phyloP scores from a whole-genome alignment of 1,140 invertebrate genomes.

The Drosophila carrolli region DNA sequence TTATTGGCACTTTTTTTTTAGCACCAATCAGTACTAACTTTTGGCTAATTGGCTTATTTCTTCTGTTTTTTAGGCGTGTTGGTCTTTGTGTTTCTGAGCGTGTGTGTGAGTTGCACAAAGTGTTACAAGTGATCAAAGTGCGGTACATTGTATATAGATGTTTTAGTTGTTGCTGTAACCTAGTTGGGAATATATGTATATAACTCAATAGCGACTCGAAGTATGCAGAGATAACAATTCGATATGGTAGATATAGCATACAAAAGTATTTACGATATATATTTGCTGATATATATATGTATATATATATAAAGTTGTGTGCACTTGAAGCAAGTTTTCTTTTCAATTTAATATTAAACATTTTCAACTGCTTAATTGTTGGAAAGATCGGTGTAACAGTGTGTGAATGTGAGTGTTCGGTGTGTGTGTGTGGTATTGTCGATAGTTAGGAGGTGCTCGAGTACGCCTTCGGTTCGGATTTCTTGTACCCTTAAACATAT shows the following conservation, averaged over 20 bases:
- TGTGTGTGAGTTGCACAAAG: constrained; percentile 66
- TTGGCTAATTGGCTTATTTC: constrained; percentile 14
- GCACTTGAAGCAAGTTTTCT: constrained; percentile 67
- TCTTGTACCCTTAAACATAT: constrained; percentile 60
- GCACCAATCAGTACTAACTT: background rate
- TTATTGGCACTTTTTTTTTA: background rate
- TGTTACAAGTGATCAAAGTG: constrained; percentile 71
- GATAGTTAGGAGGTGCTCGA: constrained; percentile 67
- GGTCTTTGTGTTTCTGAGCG: constrained; percentile 40
- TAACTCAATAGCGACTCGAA: constrained; percentile 58
- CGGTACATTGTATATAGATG: constrained; percentile 56
- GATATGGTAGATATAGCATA: constrained; percentile 55
- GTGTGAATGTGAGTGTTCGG: constrained; percentile 35
- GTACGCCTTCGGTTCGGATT: constrained; percentile 61
- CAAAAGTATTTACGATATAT: constrained; percentile 54
- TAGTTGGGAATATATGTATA: constrained; percentile 55
- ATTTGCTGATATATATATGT: constrained; percentile 31
- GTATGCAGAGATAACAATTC: constrained; percentile 55
- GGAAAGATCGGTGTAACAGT: constrained; percentile 44
- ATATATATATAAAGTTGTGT: constrained; percentile 38
- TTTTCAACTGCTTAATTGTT: constrained; percentile 62
- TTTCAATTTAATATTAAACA: constrained; percentile 24
- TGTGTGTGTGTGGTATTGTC: constrained; percentile 45
- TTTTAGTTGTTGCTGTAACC: constrained; percentile 61
- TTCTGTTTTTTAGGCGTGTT: constrained; percentile 36